Base-by-base conservation (phyloP, 92 coral and sea anemone genomes). In the Paragorgia papillata region DNA sequence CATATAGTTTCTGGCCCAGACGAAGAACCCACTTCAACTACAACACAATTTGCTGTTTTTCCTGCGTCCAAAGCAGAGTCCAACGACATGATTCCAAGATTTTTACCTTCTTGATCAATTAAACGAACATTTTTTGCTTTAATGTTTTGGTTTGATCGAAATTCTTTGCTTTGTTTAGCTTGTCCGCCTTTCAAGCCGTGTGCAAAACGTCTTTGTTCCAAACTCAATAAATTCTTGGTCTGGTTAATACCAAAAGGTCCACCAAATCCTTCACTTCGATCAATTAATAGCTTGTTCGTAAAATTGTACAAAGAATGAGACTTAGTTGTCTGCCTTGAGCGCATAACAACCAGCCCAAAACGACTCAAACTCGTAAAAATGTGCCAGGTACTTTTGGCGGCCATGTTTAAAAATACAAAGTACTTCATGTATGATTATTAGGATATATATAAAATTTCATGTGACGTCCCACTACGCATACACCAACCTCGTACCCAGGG, bases 61-160 rank as follows among this genome's bases (percentile, higher is more conserved):
- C 78, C 78, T 31, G 18, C 54, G 12, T 71, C 63, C 33, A 71
- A 55, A 9, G 78, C 78, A 25, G 40, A 34, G 0, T 55, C 40
- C 50, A 71, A 54, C n/a, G 64, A 21, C 27, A 51, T 71, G 31
- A 71, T 71, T 53, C 78, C 78, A n/a, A 71, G 78, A 71, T 71
- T 71, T 35, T 55, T 71, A 30, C 78, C 78, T 3, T 51, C 63
- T 71, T 71, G 78, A 55, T 71, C 64, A 51, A 71, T 71, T 51
- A 71, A 55, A 20, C 78, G 62, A 53, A 71, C 78, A 53, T 53
- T 0, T 32, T 71, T 71, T 54, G 78, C 78, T 7, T 32, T 71
- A 26, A 71, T 71, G 27, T 21, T 41, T 20, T 34, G 40, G 50
- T 71, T 71, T 51, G 24, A 17, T 7, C 76, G 76, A 27, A 40